Base-by-base conservation (phyloP, 2,797 vertebrate genomes). In the Decapterus maruadsi region DNA sequence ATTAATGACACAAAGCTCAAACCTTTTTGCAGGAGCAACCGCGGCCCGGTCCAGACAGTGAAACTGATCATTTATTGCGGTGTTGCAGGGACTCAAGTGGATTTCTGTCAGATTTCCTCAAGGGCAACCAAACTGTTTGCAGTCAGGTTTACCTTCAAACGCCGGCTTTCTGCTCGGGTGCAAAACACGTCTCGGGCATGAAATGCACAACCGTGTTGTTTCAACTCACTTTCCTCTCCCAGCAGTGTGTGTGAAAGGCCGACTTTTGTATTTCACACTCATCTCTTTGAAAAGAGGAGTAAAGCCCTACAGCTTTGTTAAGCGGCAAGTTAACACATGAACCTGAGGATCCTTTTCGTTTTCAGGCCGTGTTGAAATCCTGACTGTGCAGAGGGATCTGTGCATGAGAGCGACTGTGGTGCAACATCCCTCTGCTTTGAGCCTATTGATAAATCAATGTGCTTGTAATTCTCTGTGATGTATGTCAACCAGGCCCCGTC, bases 301-400 rank as follows among this genome's bases (percentile, higher is more conserved):
- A 83, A 87, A 91, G 90, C 91, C 91, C 89, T 84, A 61, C 87
- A 87, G 91, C 90, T 92, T 86, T 84, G 76, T 90, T 54, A 68
- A 76, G 78, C 70, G 50, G 83, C 93, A 91, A 91, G 92, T 92
- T 88, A 87, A 87, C 90, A 92, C 93, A 93, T 82, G 92, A 90
- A 92, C 85, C 83, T 83, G 83, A 60, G 74, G 80, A 85, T 83
- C 75, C 71, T 63, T 87, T 85, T 85, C 69, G 56, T 84, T 85
- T 42, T 86, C 42, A 48, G 59, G 76, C 78, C 16, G 43, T 89
- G 87, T 87, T 84, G 85, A 91, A 86, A 87, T 86, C 79, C 63
- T 68, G 68, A 84, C 78, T 78, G 62, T 31, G 77, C 59, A 50
- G 42, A 64, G 68, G 75, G 70, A 77, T 87, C 66, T 79, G 78